A percentile compares a stretch with the other conserved stretches of the same genome.
Conservation (phyloP, 2,888 invertebrate genomes). For the Platerodrilus igneus region DNA sequence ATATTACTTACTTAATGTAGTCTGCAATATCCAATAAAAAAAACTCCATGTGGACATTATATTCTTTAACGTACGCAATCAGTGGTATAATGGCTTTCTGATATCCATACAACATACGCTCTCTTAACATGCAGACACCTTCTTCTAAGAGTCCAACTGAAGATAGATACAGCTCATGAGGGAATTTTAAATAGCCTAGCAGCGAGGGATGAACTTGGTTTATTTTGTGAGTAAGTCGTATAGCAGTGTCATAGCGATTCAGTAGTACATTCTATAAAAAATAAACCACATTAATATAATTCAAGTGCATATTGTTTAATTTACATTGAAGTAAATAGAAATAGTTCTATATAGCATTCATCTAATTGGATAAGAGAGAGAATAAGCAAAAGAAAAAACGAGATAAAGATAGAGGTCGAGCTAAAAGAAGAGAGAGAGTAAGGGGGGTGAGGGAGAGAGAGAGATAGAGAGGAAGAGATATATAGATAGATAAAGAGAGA, state of each 20-base stretch:
- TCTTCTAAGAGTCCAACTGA: slow-evolving; percentile 65
- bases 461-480: no score
- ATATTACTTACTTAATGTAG: slow-evolving; percentile 66
- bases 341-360: no score
- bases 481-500: no score
- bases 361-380: no score
- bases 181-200: slow-evolving; percentile 67
- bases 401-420: no score
- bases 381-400: no score
- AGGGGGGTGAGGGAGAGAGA: no score
- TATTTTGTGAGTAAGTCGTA: slow-evolving; percentile 68
- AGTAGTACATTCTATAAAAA: slow-evolving; percentile 54
- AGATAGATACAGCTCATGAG: slow-evolving; percentile 66
- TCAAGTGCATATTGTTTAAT: slow-evolving; percentile 1
- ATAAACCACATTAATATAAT: slow-evolving; percentile 10
- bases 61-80: slow-evolving; percentile 67
- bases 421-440: no score
- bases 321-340: no score
- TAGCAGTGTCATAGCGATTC: slow-evolving; percentile 63
- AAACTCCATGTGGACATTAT: slow-evolving; percentile 58
- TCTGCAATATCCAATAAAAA: slow-evolving; percentile 57
- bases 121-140: slow-evolving; percentile 55
- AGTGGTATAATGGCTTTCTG: slow-evolving; percentile 65
- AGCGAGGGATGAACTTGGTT: slow-evolving; percentile 72
- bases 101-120: slow-evolving; percentile 60